Conservation (phyloP, 2,113 vertebrate species). For the Chloropsis hardwickii region DNA sequence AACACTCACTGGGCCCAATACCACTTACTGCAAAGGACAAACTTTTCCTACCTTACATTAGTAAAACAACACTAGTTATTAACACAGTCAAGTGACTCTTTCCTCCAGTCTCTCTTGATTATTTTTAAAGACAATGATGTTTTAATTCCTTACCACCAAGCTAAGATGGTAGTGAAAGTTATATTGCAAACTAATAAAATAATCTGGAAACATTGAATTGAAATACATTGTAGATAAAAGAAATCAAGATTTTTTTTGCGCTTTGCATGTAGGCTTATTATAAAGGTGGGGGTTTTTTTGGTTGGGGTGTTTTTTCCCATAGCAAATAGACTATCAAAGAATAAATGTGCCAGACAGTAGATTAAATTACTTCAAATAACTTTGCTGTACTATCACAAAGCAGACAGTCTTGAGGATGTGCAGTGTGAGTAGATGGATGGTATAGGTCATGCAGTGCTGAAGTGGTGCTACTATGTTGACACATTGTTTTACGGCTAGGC, state of each 20-base stretch:
- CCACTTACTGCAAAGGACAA: not conserved
- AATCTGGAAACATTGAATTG: not conserved
- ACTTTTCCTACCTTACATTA: not conserved
- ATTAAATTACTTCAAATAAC: not conserved
- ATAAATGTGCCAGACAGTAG: not conserved
- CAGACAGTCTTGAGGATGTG: not conserved
- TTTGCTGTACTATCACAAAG: not conserved
- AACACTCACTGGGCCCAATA: not conserved
- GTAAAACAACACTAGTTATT: not conserved
- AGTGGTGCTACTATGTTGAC: not conserved
- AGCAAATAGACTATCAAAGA: not conserved
- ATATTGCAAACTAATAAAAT: not conserved
- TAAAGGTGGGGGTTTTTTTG: rapidly evolving
- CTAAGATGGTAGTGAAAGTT: not conserved
- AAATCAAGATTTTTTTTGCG: not conserved
- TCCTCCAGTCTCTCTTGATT: not conserved
- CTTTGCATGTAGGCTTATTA: not conserved
- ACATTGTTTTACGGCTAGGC: not conserved
- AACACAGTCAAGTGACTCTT: not conserved
- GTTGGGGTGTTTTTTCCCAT: rapidly evolving
- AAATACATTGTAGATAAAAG: not conserved
- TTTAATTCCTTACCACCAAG: not conserved
- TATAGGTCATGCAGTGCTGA: not conserved
- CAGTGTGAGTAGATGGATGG: not conserved
- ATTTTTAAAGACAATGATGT: not conserved